These are phyloP conservation scores for Drosophila affinis DNA, from an alignment of 2,888 invertebrate species.

Conservation along the genomic window DNA sequence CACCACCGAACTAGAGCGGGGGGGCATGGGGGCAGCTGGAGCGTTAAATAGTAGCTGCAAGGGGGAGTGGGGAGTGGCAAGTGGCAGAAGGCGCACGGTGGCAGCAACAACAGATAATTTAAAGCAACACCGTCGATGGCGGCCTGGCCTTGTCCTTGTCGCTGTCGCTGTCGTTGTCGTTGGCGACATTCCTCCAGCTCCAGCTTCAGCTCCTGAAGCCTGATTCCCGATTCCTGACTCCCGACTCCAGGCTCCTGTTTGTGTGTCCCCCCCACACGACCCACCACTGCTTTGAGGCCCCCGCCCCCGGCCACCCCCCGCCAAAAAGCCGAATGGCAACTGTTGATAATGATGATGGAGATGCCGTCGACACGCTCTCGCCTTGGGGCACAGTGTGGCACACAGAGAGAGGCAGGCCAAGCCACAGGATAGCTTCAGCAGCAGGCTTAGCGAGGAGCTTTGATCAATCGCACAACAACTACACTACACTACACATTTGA, in stretches of 20 bases:
- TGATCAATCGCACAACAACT: not conserved
- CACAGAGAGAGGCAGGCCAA: not conserved
- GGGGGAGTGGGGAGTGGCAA: slow-evolving; percentile 10
- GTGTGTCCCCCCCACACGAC: too few relatives aligned
- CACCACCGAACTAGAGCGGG: too few relatives aligned
- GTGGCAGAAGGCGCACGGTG: not conserved
- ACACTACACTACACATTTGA: too few relatives aligned
- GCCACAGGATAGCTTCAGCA: not conserved
- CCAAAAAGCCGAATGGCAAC: slow-evolving; percentile 51
- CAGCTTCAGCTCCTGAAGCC: not conserved
- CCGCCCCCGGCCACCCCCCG: not conserved
- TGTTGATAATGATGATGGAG: slow-evolving; percentile 72
- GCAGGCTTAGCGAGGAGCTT: not conserved
- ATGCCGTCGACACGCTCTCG: slow-evolving; percentile 49
- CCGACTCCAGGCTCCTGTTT: slow-evolving; percentile 2
- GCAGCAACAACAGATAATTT: slow-evolving; percentile 49
- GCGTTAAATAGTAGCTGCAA: slow-evolving; percentile 4
- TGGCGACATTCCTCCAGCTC: slow-evolving; percentile 45
- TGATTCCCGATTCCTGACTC: slow-evolving; percentile 18
- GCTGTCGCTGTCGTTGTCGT: not conserved
- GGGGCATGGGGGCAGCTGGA: slow-evolving; percentile 7
- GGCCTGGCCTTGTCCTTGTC: slow-evolving; percentile 1
- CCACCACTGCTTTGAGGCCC: not conserved
- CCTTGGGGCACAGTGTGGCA: slow-evolving; percentile 30
- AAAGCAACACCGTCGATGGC: slow-evolving; percentile 51